These are phyloP conservation scores for Cardiocondyla obscurior DNA, from an alignment of 1,140 invertebrate species.

Conservation along the genomic window DNA sequence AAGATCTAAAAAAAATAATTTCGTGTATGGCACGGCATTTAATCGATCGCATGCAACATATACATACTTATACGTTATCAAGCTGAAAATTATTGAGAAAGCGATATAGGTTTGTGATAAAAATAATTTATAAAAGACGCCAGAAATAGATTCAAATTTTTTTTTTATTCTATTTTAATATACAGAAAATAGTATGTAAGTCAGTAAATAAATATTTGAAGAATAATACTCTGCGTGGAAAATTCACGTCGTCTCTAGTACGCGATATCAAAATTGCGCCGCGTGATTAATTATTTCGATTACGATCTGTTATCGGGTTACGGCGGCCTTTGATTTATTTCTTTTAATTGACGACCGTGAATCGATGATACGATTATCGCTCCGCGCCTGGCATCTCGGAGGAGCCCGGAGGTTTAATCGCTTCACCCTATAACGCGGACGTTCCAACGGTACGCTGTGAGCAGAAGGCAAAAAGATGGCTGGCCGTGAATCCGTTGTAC, in stretches of 20 bases:
- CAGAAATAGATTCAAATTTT: not conserved
- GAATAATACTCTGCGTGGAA: not conserved
- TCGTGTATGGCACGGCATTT: not conserved
- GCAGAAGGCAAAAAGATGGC: constrained; percentile 66
- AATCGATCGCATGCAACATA: not conserved
- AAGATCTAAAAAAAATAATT: constrained; percentile 42
- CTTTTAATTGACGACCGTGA: constrained; percentile 10
- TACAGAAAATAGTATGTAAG: not conserved
- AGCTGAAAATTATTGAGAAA: not conserved
- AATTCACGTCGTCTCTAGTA: not conserved
- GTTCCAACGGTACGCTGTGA: constrained; percentile 37
- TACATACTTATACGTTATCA: not conserved
- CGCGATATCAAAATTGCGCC: constrained; percentile 1
- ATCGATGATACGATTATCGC: constrained; percentile 31
- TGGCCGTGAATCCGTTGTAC: constrained; percentile 39
- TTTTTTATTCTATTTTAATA: not conserved
- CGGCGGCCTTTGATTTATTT: not conserved
- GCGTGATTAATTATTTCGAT: constrained; percentile 1
- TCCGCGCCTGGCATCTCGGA: not conserved
- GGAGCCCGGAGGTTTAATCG: constrained; percentile 37
- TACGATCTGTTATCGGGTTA: constrained; percentile 4
- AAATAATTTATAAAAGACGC: not conserved
- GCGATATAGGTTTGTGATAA: not conserved
- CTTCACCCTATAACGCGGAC: constrained; percentile 14
- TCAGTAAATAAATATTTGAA: not conserved